These are phyloP conservation scores for Bostrychus sinensis DNA, from an alignment of 2,113 vertebrate genomes.

Conservation along the genomic window DNA sequence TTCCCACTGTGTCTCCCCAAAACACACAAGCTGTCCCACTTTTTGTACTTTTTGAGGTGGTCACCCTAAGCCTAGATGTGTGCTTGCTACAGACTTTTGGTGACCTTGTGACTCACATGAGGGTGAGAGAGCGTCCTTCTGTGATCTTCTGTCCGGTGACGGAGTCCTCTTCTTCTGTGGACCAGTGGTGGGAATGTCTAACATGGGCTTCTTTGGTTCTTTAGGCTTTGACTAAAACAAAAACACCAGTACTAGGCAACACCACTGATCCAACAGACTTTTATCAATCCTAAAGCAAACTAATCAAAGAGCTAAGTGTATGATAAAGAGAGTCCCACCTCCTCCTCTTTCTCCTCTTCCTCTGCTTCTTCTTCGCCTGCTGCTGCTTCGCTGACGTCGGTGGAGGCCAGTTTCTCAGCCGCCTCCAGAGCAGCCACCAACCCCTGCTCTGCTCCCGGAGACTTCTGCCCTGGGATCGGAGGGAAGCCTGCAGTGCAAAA, in stretches of 20 bases:
- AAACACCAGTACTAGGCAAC: rapidly evolving
- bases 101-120: constrained; percentile 55
- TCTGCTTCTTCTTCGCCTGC: constrained; percentile 80
- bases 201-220: constrained; percentile 56
- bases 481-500: constrained; percentile 85
- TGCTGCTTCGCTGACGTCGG: constrained; percentile 67
- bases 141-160: constrained; percentile 60
- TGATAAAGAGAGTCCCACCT: constrained; percentile 53
- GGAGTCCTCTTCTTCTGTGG: constrained; percentile 45
- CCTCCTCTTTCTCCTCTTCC: constrained; percentile 69
- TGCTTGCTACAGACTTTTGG: no score
- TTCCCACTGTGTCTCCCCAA: no score
- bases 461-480: constrained; percentile 88
- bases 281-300: no score
- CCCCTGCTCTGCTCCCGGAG: constrained; percentile 65
- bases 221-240: constrained; percentile 47
- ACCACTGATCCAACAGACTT: no score
- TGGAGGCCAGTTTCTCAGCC: constrained; percentile 82
- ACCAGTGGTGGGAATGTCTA: constrained; percentile 49
- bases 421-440: constrained; percentile 84
- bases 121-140: constrained; percentile 52
- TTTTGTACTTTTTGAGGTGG: no score
- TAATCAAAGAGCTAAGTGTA: no score
- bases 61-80: no score
- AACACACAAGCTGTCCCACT: no score